These are phyloP conservation scores for Pemphigus obesinymphae DNA, from an alignment of 1,140 invertebrate species.

Conservation along the genomic window DNA sequence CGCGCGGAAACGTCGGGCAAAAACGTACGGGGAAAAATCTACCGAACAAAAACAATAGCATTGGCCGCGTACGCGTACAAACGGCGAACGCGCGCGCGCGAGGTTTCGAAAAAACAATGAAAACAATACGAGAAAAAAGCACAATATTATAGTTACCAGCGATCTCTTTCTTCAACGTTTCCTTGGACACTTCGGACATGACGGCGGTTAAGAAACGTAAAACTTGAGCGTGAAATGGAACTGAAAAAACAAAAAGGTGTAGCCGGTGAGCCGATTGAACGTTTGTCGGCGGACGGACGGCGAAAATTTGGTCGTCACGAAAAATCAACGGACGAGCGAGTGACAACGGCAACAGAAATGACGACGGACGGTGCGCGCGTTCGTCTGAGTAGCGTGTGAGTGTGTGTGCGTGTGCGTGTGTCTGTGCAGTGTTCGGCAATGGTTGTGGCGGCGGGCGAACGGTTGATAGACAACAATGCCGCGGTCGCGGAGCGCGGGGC, in stretches of 20 bases:
- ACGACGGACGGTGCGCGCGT: not conserved
- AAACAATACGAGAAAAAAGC: not conserved
- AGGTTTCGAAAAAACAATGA: not conserved
- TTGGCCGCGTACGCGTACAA: not conserved
- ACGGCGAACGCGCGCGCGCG: not conserved
- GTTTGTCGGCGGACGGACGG: not conserved
- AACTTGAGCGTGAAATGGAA: too few species aligned
- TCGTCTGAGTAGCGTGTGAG: not conserved
- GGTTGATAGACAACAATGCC: not conserved
- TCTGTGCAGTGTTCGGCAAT: not conserved
- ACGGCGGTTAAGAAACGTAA: not conserved
- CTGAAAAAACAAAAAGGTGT: too few species aligned
- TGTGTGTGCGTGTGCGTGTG: not conserved
- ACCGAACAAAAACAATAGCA: too few species aligned
- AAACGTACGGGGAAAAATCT: not conserved
- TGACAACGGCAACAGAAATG: conserved; percentile 2
- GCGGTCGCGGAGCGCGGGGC: not conserved
- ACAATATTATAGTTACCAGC: conserved; percentile 56
- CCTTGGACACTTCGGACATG: conserved; percentile 65
- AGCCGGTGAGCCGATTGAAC: too few species aligned
- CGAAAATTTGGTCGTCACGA: not conserved
- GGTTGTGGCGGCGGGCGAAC: not conserved
- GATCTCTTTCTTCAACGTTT: conserved; percentile 66
- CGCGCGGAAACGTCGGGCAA: not conserved
- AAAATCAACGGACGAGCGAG: not conserved